Conservation (phyloP, 2,113 vertebrate species). For the Typhlomys cinereus region DNA sequence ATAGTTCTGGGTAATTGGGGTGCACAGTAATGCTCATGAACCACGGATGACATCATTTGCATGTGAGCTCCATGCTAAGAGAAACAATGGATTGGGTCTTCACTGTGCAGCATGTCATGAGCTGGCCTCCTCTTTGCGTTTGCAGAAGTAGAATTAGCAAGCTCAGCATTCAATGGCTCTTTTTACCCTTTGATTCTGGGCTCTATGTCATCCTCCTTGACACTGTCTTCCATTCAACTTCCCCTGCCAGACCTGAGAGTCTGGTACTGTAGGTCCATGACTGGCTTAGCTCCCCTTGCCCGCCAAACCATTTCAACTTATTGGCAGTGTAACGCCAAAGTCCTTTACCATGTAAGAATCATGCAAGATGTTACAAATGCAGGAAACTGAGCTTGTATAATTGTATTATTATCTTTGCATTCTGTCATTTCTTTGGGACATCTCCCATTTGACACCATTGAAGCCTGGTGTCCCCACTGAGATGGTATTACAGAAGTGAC, state of each 20-base stretch:
- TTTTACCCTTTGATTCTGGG: neutral
- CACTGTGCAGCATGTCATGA: neutral
- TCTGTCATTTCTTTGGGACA: slow-evolving; percentile 39
- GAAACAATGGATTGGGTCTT: too few species aligned
- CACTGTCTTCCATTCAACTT: neutral
- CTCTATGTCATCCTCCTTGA: neutral
- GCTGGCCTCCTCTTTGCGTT: neutral
- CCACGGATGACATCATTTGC: neutral
- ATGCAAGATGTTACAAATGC: too few species aligned
- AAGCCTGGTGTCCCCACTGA: neutral
- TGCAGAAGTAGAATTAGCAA: neutral
- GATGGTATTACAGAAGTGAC: neutral
- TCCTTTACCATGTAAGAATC: too few species aligned
- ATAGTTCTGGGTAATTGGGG: neutral
- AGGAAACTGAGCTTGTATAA: too few species aligned
- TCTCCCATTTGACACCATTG: too few species aligned
- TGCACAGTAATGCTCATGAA: neutral
- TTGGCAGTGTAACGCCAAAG: too few species aligned
- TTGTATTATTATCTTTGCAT: too few species aligned
- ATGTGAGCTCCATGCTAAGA: neutral
- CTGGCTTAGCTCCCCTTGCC: neutral
- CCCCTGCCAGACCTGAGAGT: neutral
- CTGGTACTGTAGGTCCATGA: neutral
- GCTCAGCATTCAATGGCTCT: neutral
- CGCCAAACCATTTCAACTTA: too few species aligned